Evolutionary conservation across 64 coral and sea anemone species (phyloP).

Genomic region (Cladopsammia gracilis): DNA sequence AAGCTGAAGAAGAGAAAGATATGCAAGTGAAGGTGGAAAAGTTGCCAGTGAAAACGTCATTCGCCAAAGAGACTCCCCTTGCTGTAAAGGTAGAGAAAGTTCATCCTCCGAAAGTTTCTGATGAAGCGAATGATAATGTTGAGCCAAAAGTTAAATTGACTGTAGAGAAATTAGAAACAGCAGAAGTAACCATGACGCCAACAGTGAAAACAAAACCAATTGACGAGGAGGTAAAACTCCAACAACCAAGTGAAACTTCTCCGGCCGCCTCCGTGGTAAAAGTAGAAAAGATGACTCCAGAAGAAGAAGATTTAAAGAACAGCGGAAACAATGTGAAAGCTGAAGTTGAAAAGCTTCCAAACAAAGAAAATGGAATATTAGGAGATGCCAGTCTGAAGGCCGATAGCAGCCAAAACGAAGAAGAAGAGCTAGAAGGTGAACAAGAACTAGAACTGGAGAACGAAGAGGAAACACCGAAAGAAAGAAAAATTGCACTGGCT

Average conservation of each 20-base stretch:
- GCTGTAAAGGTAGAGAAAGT: neutral
- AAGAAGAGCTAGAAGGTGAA: neutral
- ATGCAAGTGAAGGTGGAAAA: neutral
- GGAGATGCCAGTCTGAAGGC: neutral
- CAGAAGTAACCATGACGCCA: neutral
- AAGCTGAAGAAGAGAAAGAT: constrained; percentile 8
- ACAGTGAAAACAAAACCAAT: neutral
- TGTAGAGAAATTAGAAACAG: neutral
- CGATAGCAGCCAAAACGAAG: neutral
- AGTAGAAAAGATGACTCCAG: neutral
- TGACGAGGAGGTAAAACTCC: no score
- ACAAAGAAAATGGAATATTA: neutral
- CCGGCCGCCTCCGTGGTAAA: neutral
- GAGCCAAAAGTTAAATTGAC: neutral
- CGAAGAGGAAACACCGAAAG: neutral
- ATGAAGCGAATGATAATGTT: neutral
- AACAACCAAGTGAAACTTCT: no score
- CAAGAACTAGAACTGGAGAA: neutral
- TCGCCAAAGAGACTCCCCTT: neutral
- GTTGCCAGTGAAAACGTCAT: neutral
- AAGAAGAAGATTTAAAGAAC: constrained; percentile 18
- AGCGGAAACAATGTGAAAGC: neutral
- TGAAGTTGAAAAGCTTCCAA: neutral
- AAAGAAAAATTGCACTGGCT: constrained; percentile 6
- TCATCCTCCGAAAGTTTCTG: neutral